A percentile compares a stretch with the other conserved stretches of the same genome.
These are phyloP conservation scores for Cardiocondyla obscurior DNA, from an alignment of 1,140 invertebrate species.

Conservation along the genomic window DNA sequence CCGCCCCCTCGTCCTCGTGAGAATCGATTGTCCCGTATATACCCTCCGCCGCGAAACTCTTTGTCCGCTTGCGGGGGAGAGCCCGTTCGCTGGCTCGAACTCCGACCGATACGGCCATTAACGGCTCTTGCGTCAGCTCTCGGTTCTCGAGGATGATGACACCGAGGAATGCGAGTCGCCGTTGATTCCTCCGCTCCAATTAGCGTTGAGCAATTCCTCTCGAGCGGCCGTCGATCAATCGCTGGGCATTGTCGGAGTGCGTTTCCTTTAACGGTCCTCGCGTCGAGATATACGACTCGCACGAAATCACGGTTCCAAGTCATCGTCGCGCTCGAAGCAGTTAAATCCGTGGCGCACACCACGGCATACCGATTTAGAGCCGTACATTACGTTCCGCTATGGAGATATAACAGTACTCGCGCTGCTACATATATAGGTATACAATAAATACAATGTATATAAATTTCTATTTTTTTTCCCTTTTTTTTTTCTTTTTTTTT, in stretches of 20 bases:
- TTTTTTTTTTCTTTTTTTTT: neutral
- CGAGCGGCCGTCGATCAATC: neutral
- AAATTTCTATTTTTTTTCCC: neutral
- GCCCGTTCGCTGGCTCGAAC: constrained; percentile 34
- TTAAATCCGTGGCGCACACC: constrained; percentile 18
- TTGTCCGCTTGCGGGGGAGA: constrained; percentile 25
- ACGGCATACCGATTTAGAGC: neutral
- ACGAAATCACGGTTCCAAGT: constrained; percentile 21
- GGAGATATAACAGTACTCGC: constrained; percentile 28
- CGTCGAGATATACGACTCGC: constrained; percentile 14
- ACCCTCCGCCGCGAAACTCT: constrained; percentile 16
- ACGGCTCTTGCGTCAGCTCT: constrained; percentile 50
- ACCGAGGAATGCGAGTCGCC: constrained; percentile 21
- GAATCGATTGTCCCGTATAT: constrained; percentile 59
- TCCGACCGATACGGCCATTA: constrained; percentile 33
- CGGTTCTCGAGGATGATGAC: constrained; percentile 34
- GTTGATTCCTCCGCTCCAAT: constrained; percentile 39
- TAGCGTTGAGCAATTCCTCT: constrained; percentile 37
- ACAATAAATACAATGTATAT: constrained; percentile 12
- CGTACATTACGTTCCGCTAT: constrained; percentile 16
- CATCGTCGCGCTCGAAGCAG: constrained; percentile 8
- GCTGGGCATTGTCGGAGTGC: constrained; percentile 21
- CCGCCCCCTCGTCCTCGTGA: neutral
- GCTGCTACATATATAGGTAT: neutral
- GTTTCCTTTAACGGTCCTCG: constrained; percentile 49